Evolutionary conservation across 2,797 vertebrate species (phyloP).

Genomic region (Huso huso): DNA sequence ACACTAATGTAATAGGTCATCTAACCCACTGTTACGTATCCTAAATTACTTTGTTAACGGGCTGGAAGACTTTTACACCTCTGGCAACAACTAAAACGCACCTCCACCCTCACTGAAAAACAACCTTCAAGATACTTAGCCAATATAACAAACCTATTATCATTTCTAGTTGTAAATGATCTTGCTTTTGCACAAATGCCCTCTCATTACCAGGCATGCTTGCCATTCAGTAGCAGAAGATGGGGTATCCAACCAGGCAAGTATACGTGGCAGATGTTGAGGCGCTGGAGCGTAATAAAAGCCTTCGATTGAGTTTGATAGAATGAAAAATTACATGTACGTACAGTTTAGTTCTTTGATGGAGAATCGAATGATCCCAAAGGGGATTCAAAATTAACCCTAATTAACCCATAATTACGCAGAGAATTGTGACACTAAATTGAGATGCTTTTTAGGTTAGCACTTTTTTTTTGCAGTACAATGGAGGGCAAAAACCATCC

Average conservation of each 20-base stretch:
- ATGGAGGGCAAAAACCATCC: constrained; percentile 9
- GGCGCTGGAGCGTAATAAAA: constrained; percentile 22
- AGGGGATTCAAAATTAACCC: constrained; percentile 49
- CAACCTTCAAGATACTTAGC: no score
- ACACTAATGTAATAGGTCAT: no score
- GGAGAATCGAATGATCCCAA: constrained; percentile 29
- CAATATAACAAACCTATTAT: no score
- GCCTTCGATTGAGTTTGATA: constrained; percentile 19
- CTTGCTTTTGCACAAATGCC: no score
- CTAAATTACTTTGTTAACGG: no score
- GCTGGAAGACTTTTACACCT: no score
- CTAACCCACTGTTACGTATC: no score
- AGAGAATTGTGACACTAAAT: constrained; percentile 47
- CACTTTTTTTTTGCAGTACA: constrained; percentile 24
- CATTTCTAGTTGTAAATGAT: no score
- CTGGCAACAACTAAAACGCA: no score
- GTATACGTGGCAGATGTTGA: constrained; percentile 23
- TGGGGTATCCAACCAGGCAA: constrained; percentile 35
- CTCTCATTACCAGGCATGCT: no score
- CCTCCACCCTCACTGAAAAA: no score
- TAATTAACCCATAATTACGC: constrained; percentile 67
- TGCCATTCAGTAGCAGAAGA: no score
- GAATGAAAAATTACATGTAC: constrained; percentile 20
- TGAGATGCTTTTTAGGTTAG: constrained; percentile 49
- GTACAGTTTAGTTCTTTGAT: constrained; percentile 32